Base-by-base conservation (phyloP, 1,140 invertebrate species). In the Drosophila guanche region DNA sequence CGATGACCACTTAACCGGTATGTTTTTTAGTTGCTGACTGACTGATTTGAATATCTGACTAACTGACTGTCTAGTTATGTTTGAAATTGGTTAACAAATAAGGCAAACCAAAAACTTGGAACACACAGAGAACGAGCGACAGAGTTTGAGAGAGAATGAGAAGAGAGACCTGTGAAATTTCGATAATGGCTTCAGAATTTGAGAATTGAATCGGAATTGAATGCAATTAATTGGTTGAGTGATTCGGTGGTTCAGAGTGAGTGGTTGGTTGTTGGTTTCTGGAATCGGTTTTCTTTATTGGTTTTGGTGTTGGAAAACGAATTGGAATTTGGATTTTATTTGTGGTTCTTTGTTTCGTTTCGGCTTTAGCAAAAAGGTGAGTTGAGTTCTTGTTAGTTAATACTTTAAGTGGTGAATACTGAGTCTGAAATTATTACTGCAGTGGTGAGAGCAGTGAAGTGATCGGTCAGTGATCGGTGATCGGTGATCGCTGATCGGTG, bases 1-100 rank as follows among this genome's bases (percentile, higher is more conserved):
- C 84, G 84, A 90, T 90, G 89, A 90, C 89, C 85, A 90, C 89
- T 89, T 85, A 90, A 90, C 90, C 89, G 89, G 90, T 90, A 90
- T 90, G 16, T 90, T 90, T 89, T 89, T 83, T 76, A 68, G 72
- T 78, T 89, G 63, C 59, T 59, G 42, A 68, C 50, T 68, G 42
- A 66, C 45, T 66, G 48, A 45, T 27, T 53, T 45, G 53, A 51
- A 29, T 59, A 27, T n/a, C 57, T 58, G 27, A 25, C n/a, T 59
- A 45, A 43, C 7, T 59, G 22, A 60, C 40, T 61, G 55, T 23
- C 51, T 63, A 22, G 23, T 53, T 63, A 57, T 42, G 41, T 61
- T 45, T 51, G 61, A 50, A 59, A 47, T 25, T 61, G 54, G 33
- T 37, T 37, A 37, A 37, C 33, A 37, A 37, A 37, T 37, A 37